Base-by-base conservation (phyloP, 2,113 vertebrate genomes). In the Thunnus thynnus region DNA sequence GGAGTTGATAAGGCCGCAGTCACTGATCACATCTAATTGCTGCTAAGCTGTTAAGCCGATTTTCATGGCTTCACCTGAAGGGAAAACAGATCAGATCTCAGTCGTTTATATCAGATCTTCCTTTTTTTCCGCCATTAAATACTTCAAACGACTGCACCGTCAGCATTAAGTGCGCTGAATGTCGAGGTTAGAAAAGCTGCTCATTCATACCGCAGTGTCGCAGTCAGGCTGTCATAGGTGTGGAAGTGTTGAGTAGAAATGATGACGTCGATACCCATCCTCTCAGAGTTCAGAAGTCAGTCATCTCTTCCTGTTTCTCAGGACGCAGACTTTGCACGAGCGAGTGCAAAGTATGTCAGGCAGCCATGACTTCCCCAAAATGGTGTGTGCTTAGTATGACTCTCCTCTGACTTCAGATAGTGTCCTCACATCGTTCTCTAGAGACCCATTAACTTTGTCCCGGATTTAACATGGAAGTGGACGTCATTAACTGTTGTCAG, bases 241-340 rank as follows among this genome's bases (percentile, higher is more conserved):
- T 82, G 81, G 87, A 87, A 90, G 90, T 56, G 74, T 77, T 52
- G 64, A 80, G 86, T 55, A 66, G 66, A 63, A 82, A 66, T 16
- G 58, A 85, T 93, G 93, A 95, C 83, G 36, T 41, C 9, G 86
- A 91, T 78, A 91, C 62, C 51, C 82, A 91, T 95, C 91, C 92
- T 95, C 79, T 75, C 55, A 46, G 55, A 76, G 90, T 85, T 91
- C 80, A 94, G 77, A 89, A 86, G 92, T 94, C 93, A 93, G 72
- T 82, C 80, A 71, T 93, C 89, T 88, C 87, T 93, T 95, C 94
- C 92, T 94, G 91, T 90, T 91, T 84, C 69, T 92, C 91, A 94
- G 94, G 95, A 95, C 88, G 55, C 87, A 91, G 75, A 76, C 80
- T 88, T 22, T 56, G 63, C 91, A 83, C 13, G 74, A 73, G 86